Evolutionary conservation across 1,140 invertebrate genomes (phyloP).

Genomic region (Episyrphus balteatus): DNA sequence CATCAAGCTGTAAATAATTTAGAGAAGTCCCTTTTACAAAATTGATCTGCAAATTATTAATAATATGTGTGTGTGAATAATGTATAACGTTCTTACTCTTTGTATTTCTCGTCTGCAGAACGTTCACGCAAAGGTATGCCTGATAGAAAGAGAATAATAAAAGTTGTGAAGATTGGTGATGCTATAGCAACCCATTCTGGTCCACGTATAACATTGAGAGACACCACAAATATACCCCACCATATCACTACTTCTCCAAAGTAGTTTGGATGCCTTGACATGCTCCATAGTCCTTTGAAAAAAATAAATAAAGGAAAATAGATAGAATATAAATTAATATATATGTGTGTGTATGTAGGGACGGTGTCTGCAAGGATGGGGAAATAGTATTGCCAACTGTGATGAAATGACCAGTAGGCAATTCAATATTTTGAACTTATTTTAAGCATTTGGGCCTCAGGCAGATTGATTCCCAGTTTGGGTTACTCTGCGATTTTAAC

Average conservation of each 20-base stretch:
- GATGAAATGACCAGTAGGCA: too few species aligned
- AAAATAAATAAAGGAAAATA: conserved; percentile 7
- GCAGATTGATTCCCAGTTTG: too few species aligned
- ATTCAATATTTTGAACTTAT: too few species aligned
- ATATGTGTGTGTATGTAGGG: background rate
- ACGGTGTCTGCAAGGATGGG: too few species aligned
- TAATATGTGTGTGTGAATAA: background rate
- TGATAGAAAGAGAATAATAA: conserved; percentile 80
- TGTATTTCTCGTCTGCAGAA: conserved; percentile 75
- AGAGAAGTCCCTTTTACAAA: background rate
- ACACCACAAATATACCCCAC: conserved; percentile 89
- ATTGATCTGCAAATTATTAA: background rate
- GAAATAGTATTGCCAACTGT: too few species aligned
- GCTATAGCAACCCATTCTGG: conserved; percentile 72
- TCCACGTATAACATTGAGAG: conserved; percentile 71
- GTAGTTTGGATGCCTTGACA: conserved; percentile 89
- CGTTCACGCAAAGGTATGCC: conserved; percentile 77
- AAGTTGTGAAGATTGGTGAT: conserved; percentile 77
- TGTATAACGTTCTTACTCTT: conserved; percentile 53
- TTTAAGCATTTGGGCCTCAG: too few species aligned
- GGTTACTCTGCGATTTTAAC: too few species aligned
- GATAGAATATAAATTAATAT: conserved; percentile 11
- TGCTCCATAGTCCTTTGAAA: conserved; percentile 66
- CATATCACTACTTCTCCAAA: conserved; percentile 90
- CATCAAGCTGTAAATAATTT: conserved; percentile 48